These are phyloP conservation scores for Dichetophora obliterata DNA, from an alignment of 2,888 invertebrate genomes.

Conservation along the genomic window DNA sequence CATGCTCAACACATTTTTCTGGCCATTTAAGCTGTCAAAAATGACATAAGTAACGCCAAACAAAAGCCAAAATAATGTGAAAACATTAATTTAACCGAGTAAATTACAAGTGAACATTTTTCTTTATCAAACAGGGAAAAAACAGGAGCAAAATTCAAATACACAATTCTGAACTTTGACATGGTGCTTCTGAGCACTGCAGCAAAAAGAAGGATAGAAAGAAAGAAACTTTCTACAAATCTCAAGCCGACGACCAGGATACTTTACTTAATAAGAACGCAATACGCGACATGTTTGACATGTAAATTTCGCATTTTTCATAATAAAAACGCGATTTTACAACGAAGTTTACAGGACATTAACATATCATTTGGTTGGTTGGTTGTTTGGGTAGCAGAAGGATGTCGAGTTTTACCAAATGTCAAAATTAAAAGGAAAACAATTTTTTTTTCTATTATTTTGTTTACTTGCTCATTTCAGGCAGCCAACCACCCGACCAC, in stretches of 20 bases:
- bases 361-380: neutral
- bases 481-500: neutral
- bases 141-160: constrained; percentile 23
- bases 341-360: constrained; percentile 24
- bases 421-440: constrained; percentile 19
- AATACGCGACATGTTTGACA: constrained; percentile 22
- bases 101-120: constrained; percentile 20
- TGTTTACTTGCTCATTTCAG: neutral
- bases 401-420: constrained; percentile 2
- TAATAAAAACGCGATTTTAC: constrained; percentile 23
- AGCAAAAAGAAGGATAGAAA: neutral
- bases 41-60: constrained; percentile 35
- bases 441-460: neutral
- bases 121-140: neutral
- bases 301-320: constrained; percentile 33
- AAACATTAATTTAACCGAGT: constrained; percentile 31
- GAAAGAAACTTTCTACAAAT: neutral
- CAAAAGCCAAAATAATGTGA: constrained; percentile 37
- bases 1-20: neutral
- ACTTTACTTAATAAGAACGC: constrained; percentile 5
- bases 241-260: neutral
- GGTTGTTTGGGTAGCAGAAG: neutral
- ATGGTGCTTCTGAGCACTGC: neutral
- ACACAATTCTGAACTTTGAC: constrained; percentile 34
- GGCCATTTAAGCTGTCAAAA: constrained; percentile 27